Conservation (phyloP, 2,888 invertebrate genomes). For the Noctua janthe region DNA sequence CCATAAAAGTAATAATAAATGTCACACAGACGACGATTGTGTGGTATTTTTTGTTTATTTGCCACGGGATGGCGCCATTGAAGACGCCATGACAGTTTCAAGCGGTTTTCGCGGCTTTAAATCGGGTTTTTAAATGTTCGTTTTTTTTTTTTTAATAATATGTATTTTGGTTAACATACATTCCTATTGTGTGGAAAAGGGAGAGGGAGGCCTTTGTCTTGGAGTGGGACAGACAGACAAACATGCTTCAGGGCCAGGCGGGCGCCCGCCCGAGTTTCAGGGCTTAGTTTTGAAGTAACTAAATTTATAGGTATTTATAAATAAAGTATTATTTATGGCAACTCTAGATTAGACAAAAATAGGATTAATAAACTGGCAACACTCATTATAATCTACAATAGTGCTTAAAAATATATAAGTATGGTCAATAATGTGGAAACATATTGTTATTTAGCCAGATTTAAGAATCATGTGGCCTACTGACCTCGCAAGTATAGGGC, state of each 20-base stretch:
- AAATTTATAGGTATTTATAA: not conserved
- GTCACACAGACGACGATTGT: too few species aligned
- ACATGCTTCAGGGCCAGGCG: not conserved
- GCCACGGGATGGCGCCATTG: too few species aligned
- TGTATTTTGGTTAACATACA: too few species aligned
- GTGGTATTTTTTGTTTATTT: too few species aligned
- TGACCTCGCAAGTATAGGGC: constrained; percentile 82
- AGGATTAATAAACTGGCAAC: constrained; percentile 5
- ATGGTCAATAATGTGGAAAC: not conserved
- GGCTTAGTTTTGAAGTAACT: not conserved
- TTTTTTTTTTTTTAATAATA: too few species aligned
- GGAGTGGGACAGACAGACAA: not conserved
- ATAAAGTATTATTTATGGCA: not conserved
- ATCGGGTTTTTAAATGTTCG: too few species aligned
- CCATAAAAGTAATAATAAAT: too few species aligned
- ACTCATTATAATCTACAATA: not conserved
- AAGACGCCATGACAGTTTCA: too few species aligned
- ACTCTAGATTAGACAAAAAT: not conserved
- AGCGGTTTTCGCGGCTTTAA: too few species aligned
- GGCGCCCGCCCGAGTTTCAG: too few species aligned
- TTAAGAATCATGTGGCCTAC: constrained; percentile 66
- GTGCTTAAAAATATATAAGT: constrained; percentile 1
- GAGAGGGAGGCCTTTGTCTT: not conserved
- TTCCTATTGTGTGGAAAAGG: not conserved
- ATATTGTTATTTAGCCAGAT: constrained; percentile 17